Base-by-base conservation (phyloP, 1,140 invertebrate species). In the Sipha flava region DNA sequence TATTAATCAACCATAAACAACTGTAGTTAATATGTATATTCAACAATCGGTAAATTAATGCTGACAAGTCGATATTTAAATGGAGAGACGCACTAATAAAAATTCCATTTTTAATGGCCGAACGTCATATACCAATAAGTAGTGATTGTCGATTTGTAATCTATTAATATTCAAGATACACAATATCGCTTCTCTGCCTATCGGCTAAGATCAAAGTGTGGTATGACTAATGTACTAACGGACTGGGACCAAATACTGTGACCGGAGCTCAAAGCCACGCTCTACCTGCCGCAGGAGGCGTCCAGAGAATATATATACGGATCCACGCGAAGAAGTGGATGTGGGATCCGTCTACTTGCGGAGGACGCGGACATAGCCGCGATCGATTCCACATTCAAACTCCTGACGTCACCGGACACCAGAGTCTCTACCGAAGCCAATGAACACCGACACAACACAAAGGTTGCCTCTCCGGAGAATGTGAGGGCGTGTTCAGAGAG, bases 241-340 rank as follows among this genome's bases (percentile, higher is more conserved):
- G 29, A 62, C 0, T 62, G 57, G 57, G 14, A 62, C 18, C 0
- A 9, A 0, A n/a, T 59, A 1, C 0, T 31, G 5, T 0, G 57
- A 0, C 57, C 57, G 0, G 57, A 59, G 1, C 6, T 59, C 0
- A 59, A 59, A 2, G 2, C 1, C 0, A 59, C 57, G 0, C 2
- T 31, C 0, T 6, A 31, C 1, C 7, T 34, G 0, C 57, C 57
- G 0, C 57, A 62, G 18, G 57, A 62, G 0, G 57, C 57, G 0
- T 62, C 57, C 0, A 6, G 14, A 0, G 57, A 62, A 0, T 34
- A 10, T 2, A 2, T 62, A 0, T 62, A 62, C 6, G 57, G 29
- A 0, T 31, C 16, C 0, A 34, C 16, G 0, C 3, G 1, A 0
- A 0, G 18, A 0, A 16, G 57, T 0, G 7, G 26, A 0, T 62